Percentiles rank a stretch among this genome's conserved stretches.
Conservation (phyloP, 2,888 invertebrate species). For the Aphidius colemani region DNA sequence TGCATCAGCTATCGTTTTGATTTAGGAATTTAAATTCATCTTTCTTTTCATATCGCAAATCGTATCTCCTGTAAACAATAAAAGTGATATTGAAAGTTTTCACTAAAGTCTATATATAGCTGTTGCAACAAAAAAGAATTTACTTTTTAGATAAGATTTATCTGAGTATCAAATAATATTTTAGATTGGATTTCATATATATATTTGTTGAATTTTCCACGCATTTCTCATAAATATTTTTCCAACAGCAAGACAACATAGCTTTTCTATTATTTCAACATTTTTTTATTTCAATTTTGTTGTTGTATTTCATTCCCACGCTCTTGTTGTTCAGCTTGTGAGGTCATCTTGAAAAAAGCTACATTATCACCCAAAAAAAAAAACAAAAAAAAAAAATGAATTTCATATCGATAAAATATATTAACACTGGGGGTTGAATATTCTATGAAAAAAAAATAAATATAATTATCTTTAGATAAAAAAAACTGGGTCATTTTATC, state of each 20-base stretch:
- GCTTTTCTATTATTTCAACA: conserved; percentile 1
- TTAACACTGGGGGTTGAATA: conserved; percentile 3
- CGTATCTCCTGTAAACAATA: too few relatives aligned
- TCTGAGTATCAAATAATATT: conserved; percentile 8
- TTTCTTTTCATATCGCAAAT: background rate
- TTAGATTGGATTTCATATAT: background rate
- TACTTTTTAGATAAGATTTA: background rate
- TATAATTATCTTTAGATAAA: background rate
- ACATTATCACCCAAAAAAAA: too few relatives aligned
- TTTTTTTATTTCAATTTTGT: background rate
- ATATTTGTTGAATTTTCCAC: conserved; percentile 29
- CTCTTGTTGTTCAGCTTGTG: conserved; percentile 17
- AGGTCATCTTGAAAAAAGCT: background rate
- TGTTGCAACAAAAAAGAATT: background rate
- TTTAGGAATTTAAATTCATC: background rate
- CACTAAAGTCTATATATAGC: too few relatives aligned
- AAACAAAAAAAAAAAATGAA: background rate
- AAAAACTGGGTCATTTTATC: background rate
- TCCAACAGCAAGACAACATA: background rate
- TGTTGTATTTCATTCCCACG: conserved; percentile 28
- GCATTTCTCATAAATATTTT: conserved; percentile 26
- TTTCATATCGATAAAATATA: conserved; percentile 20
- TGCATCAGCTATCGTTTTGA: background rate
- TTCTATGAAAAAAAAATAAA: background rate
- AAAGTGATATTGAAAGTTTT: too few relatives aligned